phyloP scores from a whole-genome alignment of 2,888 invertebrate species.

The Cremastinae sp. region DNA sequence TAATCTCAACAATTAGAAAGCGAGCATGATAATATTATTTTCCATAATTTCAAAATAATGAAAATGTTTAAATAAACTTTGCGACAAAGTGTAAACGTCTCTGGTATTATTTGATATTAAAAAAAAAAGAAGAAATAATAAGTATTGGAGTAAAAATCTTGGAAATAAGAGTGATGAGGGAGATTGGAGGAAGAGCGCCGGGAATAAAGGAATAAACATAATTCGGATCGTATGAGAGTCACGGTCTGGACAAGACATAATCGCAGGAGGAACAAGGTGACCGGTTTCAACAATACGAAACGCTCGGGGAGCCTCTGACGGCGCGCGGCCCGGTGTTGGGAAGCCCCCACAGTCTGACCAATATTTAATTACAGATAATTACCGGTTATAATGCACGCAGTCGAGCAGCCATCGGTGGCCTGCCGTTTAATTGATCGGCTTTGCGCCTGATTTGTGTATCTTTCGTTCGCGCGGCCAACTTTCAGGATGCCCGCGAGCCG shows the following conservation, averaged over 20 bases:
- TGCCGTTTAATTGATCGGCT: slow-evolving; percentile 78
- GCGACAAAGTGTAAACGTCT: no score
- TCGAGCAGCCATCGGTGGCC: slow-evolving; percentile 72
- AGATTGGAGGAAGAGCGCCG: slow-evolving; percentile 32
- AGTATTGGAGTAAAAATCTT: slow-evolving; percentile 3
- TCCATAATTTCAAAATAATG: neutral
- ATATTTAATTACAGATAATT: slow-evolving; percentile 78
- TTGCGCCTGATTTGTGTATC: slow-evolving; percentile 77
- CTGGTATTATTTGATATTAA: no score
- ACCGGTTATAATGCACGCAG: slow-evolving; percentile 75
- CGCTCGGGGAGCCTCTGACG: slow-evolving; percentile 55
- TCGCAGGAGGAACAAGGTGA: slow-evolving; percentile 31
- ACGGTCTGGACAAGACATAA: slow-evolving; percentile 48
- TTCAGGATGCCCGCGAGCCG: slow-evolving; percentile 37
- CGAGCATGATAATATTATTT: no score
- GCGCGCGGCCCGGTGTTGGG: slow-evolving; percentile 48
- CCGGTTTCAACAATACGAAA: slow-evolving; percentile 40
- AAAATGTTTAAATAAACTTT: neutral
- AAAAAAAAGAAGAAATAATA: no score
- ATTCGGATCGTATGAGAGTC: slow-evolving; percentile 30
- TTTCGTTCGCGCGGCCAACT: slow-evolving; percentile 65
- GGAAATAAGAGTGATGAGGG: slow-evolving; percentile 39
- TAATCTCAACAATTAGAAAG: no score
- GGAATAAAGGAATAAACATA: slow-evolving; percentile 21
- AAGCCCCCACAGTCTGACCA: slow-evolving; percentile 64